These are phyloP conservation scores for Halichoeres trimaculatus DNA, from an alignment of 2,113 vertebrate genomes.

Conservation along the genomic window DNA sequence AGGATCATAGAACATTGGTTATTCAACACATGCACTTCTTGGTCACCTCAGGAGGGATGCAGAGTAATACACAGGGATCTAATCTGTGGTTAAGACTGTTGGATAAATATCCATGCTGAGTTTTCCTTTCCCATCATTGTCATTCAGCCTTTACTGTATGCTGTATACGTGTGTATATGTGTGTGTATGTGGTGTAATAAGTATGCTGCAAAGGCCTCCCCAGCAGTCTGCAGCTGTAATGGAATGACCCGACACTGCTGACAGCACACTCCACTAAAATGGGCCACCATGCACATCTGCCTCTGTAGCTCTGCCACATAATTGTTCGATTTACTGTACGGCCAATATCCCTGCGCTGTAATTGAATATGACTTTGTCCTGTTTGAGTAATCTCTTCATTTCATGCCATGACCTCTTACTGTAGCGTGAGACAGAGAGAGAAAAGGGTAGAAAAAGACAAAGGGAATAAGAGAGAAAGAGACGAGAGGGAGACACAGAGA, in stretches of 20 bases:
- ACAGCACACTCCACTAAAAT: slow-evolving; percentile 64
- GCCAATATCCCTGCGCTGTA: slow-evolving; percentile 71
- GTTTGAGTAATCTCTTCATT: slow-evolving; percentile 76
- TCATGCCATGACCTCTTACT: slow-evolving; percentile 59
- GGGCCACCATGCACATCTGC: slow-evolving; percentile 59
- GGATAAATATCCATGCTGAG: neutral
- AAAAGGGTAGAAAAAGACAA: neutral
- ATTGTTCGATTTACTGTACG: slow-evolving; percentile 79
- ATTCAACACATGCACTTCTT: neutral
- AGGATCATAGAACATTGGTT: neutral
- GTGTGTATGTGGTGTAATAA: slow-evolving; percentile 47
- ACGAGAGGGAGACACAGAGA: neutral
- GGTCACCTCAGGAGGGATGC: neutral
- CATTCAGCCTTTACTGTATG: neutral
- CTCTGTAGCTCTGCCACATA: slow-evolving; percentile 64
- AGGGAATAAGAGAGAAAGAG: neutral
- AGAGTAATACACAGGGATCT: neutral
- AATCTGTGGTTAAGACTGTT: neutral
- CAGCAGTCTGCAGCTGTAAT: slow-evolving; percentile 59
- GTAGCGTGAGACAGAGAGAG: neutral
- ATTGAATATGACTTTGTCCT: slow-evolving; percentile 80
- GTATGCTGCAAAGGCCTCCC: slow-evolving; percentile 47
- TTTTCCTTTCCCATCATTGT: neutral
- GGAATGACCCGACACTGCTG: slow-evolving; percentile 67
- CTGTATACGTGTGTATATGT: slow-evolving; percentile 9